Conservation (phyloP, 2,888 invertebrate genomes). For the Iphiclides podalirius region DNA sequence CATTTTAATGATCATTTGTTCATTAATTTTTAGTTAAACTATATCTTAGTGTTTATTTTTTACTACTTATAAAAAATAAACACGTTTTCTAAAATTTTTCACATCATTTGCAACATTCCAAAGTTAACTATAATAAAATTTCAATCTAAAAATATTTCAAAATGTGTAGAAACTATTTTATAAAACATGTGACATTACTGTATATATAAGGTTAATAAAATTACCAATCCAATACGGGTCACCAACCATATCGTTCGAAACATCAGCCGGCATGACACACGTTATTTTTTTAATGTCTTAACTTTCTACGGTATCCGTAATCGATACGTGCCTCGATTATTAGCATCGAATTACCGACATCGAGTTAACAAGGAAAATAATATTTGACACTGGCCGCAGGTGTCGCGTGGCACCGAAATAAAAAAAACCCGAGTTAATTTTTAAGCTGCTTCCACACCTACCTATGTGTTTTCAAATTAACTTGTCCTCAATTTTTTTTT, state of each 20-base stretch:
- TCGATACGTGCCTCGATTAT: slow-evolving; percentile 61
- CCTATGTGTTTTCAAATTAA: neutral
- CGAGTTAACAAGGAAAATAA: slow-evolving; percentile 66
- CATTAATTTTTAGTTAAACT: too few relatives aligned
- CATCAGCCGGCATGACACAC: slow-evolving; percentile 35
- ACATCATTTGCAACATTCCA: too few relatives aligned
- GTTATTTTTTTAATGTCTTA: slow-evolving; percentile 46
- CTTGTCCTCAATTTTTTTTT: too few relatives aligned
- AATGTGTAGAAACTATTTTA: too few relatives aligned
- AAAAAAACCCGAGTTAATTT: slow-evolving; percentile 30
- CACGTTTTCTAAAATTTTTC: too few relatives aligned
- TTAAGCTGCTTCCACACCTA: slow-evolving; percentile 6
- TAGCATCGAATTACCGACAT: slow-evolving; percentile 58
- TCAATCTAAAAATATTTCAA: too few relatives aligned
- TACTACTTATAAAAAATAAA: too few relatives aligned
- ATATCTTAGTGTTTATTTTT: too few relatives aligned
- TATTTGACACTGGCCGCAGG: slow-evolving; percentile 66
- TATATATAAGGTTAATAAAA: neutral
- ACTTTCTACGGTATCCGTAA: slow-evolving; percentile 67
- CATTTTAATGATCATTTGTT: too few relatives aligned
- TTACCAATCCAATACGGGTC: neutral
- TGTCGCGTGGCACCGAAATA: slow-evolving; percentile 58
- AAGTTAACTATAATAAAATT: neutral
- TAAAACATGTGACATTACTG: neutral
- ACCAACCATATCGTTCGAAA: slow-evolving; percentile 14